Conservation (phyloP, 1,140 invertebrate genomes). For the Pachypeltis micranthus region DNA sequence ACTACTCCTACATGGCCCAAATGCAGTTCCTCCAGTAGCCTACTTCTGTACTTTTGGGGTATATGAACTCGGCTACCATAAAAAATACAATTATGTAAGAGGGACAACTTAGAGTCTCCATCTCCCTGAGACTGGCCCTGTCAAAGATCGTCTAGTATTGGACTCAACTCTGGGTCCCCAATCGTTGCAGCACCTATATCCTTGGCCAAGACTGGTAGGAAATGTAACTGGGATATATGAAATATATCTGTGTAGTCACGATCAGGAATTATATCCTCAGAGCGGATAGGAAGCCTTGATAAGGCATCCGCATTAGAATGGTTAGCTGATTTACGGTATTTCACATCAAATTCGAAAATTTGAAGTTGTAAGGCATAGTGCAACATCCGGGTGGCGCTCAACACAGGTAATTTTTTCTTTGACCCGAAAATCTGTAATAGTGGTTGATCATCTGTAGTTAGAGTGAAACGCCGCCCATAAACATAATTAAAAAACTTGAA, state of each 20-base stretch:
- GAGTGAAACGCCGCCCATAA: no score
- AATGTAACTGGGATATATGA: neutral
- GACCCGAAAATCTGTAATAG: conserved; percentile 3
- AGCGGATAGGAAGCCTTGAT: neutral
- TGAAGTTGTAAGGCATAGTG: conserved; percentile 6
- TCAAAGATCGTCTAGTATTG: neutral
- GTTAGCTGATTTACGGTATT: neutral
- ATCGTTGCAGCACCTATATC: neutral
- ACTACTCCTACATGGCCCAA: conserved; percentile 40
- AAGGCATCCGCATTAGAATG: neutral
- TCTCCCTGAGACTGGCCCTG: neutral
- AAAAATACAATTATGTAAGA: neutral
- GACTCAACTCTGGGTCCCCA: neutral
- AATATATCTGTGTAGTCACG: neutral
- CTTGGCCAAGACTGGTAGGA: neutral
- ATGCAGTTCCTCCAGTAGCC: conserved; percentile 26
- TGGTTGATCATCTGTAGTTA: neutral
- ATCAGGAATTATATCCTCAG: neutral
- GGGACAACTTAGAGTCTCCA: neutral
- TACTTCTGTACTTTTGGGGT: neutral
- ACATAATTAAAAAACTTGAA: no score
- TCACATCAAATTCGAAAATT: conserved; percentile 6
- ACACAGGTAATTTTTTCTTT: neutral
- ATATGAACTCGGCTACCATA: neutral
- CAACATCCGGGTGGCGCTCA: conserved; percentile 1